Base-by-base conservation (phyloP, 2,113 vertebrate species). In the Caretta caretta region DNA sequence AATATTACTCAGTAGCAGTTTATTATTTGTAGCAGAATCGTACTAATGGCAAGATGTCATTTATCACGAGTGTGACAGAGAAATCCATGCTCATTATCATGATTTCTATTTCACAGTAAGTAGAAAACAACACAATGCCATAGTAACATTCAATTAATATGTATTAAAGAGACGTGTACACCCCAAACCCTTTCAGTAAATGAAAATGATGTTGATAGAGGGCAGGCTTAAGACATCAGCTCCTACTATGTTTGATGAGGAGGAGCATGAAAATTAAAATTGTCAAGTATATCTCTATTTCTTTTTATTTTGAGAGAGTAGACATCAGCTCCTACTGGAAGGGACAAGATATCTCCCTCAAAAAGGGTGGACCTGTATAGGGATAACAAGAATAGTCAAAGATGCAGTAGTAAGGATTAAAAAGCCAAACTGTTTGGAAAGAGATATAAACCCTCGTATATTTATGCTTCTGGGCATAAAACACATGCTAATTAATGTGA, bases 1-100 rank as follows among this genome's bases (percentile, higher is more conserved):
- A 80, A 11, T 84, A 90, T 91, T 95, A 82, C 56, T 90, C 84
- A 89, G 87, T 93, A 85, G 2, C 2, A 81, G 4, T 29, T 93
- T 79, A 93, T 78, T 48, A 8, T 62, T 88, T 46, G 84, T 90
- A 72, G 27, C 38, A 83, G 80, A 90, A 76, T 12, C 14, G 65
- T 86, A 87, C 81, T 86, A 79, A 62, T 19, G 25, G 38, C 5
- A 69, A 19, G 59, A 86, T 72, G 83, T 93, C 81, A 86, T 24
- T 94, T 93, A 81, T 91, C 69, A 88, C 12, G 85, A 69, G 59
- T 95, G 51, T 76, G 42, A 83, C 42, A 76, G 5, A 22, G 62
- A 80, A 76, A 59, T 1, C 4, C 11, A 88, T 76, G 14, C 54
- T 51, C 24, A 88, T 86, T 27, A 69, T 46, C 7, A 29, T 85